phyloP scores from a whole-genome alignment of 1,140 invertebrate genomes.

The Chironomus tepperi region DNA sequence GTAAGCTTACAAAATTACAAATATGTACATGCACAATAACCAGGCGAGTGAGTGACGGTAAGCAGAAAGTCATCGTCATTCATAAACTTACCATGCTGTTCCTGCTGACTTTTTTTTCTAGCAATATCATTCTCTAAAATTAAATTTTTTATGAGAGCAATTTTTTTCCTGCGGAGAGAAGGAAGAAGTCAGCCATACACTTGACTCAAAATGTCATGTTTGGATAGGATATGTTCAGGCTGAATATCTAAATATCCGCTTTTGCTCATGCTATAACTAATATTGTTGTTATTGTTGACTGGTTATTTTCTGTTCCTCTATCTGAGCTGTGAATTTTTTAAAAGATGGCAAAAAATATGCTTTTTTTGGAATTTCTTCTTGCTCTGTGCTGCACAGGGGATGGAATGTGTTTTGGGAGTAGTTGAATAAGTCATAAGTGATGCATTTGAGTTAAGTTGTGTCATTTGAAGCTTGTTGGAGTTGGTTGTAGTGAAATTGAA shows the following conservation, averaged over 20 bases:
- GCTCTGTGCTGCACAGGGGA: too few relatives aligned
- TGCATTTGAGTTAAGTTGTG: too few relatives aligned
- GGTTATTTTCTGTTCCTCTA: too few relatives aligned
- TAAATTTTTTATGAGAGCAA: background rate
- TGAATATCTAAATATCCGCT: slow-evolving; percentile 13
- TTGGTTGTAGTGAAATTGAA: too few relatives aligned
- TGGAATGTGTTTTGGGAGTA: too few relatives aligned
- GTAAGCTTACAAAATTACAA: slow-evolving; percentile 13
- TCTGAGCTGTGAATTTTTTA: too few relatives aligned
- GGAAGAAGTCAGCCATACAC: background rate
- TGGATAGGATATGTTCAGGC: background rate
- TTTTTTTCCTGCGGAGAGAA: background rate
- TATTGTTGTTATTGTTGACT: too few relatives aligned
- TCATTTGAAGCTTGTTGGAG: too few relatives aligned
- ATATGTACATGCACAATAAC: background rate
- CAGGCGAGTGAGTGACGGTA: background rate
- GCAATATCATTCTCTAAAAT: slow-evolving; percentile 2
- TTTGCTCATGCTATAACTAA: background rate
- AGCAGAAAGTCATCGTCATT: slow-evolving; percentile 1
- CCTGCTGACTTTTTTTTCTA: background rate
- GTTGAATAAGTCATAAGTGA: too few relatives aligned
- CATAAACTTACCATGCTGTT: background rate
- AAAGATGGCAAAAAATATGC: too few relatives aligned
- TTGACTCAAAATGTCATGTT: slow-evolving; percentile 10
- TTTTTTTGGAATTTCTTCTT: too few relatives aligned